phyloP scores from a whole-genome alignment of 2,888 invertebrate species.

The Coronaproctus castanopsis region DNA sequence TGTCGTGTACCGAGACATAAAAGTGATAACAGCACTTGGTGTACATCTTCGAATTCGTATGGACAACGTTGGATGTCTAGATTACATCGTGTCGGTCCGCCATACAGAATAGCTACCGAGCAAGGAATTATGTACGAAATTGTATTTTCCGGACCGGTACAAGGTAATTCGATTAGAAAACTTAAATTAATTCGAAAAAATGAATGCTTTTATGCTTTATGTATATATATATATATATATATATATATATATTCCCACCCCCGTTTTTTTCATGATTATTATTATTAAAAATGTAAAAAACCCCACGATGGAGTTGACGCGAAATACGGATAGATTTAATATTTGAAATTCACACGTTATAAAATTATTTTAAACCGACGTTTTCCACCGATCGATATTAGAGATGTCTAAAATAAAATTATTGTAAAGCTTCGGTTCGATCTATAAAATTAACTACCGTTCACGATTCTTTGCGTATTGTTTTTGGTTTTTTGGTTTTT shows the following conservation, averaged over 20 bases:
- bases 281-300: neutral
- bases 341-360: no score
- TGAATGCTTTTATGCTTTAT: neutral
- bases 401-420: no score
- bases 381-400: no score
- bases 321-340: no score
- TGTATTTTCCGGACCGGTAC: constrained; percentile 73
- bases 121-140: constrained; percentile 84
- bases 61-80: constrained; percentile 16
- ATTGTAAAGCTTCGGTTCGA: no score
- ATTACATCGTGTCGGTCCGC: constrained; percentile 52
- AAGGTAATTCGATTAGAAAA: no score
- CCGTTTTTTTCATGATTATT: no score
- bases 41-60: neutral
- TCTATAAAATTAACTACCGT: no score
- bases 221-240: neutral
- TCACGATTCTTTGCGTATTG: no score
- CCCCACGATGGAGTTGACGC: neutral
- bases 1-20: constrained; percentile 40
- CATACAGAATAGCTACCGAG: constrained; percentile 50
- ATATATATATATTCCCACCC: neutral
- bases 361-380: no score
- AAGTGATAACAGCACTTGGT: constrained; percentile 19
- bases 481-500: no score
- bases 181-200: no score